Evolutionary conservation across 2,113 vertebrate genomes (phyloP), one percentile per base, ranked within the genome.

Genomic region (Copsychus sechellarum): DNA sequence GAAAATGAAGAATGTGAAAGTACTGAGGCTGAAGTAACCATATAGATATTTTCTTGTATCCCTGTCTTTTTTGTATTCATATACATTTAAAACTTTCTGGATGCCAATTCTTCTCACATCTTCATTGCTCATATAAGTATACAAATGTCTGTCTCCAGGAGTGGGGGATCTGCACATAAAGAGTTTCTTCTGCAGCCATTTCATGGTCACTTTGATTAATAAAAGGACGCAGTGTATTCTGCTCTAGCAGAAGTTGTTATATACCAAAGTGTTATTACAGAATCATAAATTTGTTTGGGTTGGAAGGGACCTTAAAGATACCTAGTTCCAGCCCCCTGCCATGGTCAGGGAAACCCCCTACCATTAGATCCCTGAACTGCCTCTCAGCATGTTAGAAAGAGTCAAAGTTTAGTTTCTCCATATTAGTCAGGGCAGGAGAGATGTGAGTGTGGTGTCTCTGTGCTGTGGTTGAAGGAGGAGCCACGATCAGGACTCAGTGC

Each of bases 41-140:
- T 45, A 3, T 1, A 0, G 24, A 31, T 29, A 11, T 65, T 40
- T 45, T 65, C 8, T 43, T n/a, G 26, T 21, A 29, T 53, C 53
- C 5, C 12, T 24, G 9, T 33, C 43, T 50, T 67, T 40, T 50
- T 82, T 33, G 5, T 47, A 22, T 20, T 3, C 5, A 0, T 12
- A 3, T 5, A 9, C 50, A 24, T 57, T 86, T 73, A 50, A 73
- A 91, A 51, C 33, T 54, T 65, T 16, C 11, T 0, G 0, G n/a
- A 43, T 0, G 1, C 36, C 26, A 14, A 0, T 74, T 61, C 42
- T 86, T 73, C 43, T 36, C 26, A 14, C 34, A 23, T 10, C 17
- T 50, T 77, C 9, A 1, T 40, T 45, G 20, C 38, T 77, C 45
- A 15, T 7, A 5, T 45, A 31, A 28, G 58, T 6, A 45, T 42